Conservation (phyloP, 2,113 vertebrate genomes). For the Neolamprologus toae region DNA sequence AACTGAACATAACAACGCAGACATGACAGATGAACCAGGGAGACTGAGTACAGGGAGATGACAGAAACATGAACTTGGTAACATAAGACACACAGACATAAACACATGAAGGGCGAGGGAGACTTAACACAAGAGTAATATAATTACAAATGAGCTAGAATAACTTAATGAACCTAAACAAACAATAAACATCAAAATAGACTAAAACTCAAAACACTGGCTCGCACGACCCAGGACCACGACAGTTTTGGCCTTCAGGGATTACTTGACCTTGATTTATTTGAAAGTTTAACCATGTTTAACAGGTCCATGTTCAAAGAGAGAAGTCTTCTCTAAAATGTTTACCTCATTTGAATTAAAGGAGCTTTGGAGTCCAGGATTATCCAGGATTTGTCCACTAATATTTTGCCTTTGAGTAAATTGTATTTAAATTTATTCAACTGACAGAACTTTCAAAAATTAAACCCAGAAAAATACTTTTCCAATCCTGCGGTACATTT, state of each 20-base stretch:
- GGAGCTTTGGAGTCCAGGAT: background rate
- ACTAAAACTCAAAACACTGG: fast-evolving
- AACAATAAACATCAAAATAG: too few species aligned
- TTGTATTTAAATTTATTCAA: background rate
- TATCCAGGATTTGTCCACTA: background rate
- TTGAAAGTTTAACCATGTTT: background rate
- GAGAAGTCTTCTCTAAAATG: background rate
- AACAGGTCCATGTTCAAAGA: fast-evolving
- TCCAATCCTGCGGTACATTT: background rate
- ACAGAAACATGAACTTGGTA: too few species aligned
- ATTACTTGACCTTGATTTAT: background rate
- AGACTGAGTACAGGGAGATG: too few species aligned
- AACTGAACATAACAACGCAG: fast-evolving
- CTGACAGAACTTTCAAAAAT: background rate
- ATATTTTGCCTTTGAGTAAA: background rate
- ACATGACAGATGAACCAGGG: too few species aligned
- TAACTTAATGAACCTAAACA: too few species aligned
- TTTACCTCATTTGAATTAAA: background rate
- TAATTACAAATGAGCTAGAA: fast-evolving
- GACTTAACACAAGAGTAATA: fast-evolving
- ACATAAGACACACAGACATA: too few species aligned
- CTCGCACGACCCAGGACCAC: fast-evolving
- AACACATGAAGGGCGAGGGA: too few species aligned
- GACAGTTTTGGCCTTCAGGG: too few species aligned
- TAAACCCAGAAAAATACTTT: background rate